A percentile compares a stretch with the other conserved stretches of the same genome.
phyloP scores from a whole-genome alignment of 2,888 invertebrate species.

The Thera britannica region DNA sequence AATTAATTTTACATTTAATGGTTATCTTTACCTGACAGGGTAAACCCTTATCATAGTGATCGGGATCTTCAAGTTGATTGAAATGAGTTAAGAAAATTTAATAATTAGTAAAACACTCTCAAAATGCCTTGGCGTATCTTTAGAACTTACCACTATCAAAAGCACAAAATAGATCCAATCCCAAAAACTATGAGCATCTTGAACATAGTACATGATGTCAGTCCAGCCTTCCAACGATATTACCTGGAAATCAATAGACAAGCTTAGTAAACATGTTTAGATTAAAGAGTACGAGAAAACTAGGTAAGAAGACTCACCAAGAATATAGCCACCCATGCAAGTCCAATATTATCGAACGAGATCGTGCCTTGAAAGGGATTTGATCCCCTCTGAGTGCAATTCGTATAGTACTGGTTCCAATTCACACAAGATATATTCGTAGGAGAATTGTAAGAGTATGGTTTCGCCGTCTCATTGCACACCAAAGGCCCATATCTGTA shows the following conservation, averaged over 20 bases:
- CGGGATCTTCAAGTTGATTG: constrained; percentile 7
- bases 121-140: background rate
- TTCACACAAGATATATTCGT: constrained; percentile 95
- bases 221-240: constrained; percentile 99
- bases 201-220: constrained; percentile 99
- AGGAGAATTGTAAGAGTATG: constrained; percentile 85
- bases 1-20: constrained; percentile 32
- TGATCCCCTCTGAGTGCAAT: constrained; percentile 95
- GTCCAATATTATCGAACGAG: constrained; percentile 99
- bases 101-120: background rate
- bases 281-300: background rate
- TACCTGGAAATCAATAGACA: constrained; percentile 87
- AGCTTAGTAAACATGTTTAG: background rate
- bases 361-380: constrained; percentile 99
- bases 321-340: constrained; percentile 99
- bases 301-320: constrained; percentile 88
- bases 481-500: constrained; percentile 88
- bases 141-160: constrained; percentile 96
- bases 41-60: constrained; percentile 33
- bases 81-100: background rate
- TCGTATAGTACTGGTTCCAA: constrained; percentile 99
- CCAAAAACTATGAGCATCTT: constrained; percentile 99
- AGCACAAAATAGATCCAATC: constrained; percentile 99
- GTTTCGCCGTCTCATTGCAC: constrained; percentile 90
- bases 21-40: constrained; percentile 34